phyloP scores from a whole-genome alignment of 2,797 vertebrate species.

The Centropyge bicolor region DNA sequence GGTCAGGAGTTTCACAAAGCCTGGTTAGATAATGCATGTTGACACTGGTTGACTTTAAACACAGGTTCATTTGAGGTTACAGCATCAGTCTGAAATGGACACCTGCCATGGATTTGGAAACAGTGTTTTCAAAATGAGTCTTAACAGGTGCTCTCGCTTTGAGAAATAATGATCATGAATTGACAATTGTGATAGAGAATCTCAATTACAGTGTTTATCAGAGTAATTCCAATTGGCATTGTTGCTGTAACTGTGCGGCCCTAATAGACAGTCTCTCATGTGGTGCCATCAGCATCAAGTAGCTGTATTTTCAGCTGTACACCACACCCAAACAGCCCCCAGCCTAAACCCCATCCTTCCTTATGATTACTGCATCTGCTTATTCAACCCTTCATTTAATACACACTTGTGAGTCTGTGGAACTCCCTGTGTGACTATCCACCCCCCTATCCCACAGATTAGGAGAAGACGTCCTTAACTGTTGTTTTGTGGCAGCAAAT shows the following conservation, averaged over 20 bases:
- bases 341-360: conserved; percentile 25
- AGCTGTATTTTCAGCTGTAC: conserved; percentile 43
- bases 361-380: conserved; percentile 41
- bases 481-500: background rate
- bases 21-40: conserved; percentile 28
- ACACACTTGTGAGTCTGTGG: conserved; percentile 10
- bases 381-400: conserved; percentile 46
- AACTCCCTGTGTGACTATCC: conserved; percentile 12
- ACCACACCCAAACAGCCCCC: conserved; percentile 41
- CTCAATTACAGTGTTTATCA: background rate
- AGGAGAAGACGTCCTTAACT: background rate
- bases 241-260: conserved; percentile 10
- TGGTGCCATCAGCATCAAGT: conserved; percentile 18
- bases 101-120: conserved; percentile 12
- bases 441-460: background rate
- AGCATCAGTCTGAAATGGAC: conserved; percentile 2
- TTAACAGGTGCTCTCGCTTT: background rate
- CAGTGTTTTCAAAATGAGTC: background rate
- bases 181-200: conserved; percentile 3
- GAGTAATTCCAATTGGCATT: conserved; percentile 3
- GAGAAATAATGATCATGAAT: background rate
- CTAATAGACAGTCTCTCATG: background rate
- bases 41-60: conserved; percentile 17
- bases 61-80: conserved; percentile 16
- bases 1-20: conserved; percentile 24